Conservation (phyloP, 2,113 vertebrate genomes). For the Corydoras sp. region DNA sequence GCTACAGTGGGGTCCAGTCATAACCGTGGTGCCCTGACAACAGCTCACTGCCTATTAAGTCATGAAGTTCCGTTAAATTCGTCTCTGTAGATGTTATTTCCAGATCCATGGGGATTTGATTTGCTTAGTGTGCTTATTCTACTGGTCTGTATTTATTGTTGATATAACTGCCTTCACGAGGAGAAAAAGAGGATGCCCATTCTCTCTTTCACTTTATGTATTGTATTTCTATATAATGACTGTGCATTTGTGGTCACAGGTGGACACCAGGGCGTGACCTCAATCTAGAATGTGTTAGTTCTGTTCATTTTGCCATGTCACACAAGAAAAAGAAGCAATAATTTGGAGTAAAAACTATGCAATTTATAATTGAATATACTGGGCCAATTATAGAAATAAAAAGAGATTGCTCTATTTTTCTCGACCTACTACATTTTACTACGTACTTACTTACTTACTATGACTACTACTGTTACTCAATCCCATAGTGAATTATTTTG, state of each 20-base stretch:
- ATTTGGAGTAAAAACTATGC: conserved; percentile 87
- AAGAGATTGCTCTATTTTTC: conserved; percentile 85
- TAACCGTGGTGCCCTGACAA: too few relatives aligned
- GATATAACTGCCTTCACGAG: conserved; percentile 63
- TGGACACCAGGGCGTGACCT: conserved; percentile 56
- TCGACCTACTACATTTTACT: conserved; percentile 83
- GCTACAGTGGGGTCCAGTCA: too few relatives aligned
- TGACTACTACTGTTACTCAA: conserved; percentile 50
- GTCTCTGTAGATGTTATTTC: too few relatives aligned
- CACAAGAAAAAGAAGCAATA: conserved; percentile 83
- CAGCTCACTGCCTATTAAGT: too few relatives aligned
- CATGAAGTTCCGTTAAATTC: too few relatives aligned
- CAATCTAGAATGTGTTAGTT: conserved; percentile 67
- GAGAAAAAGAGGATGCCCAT: conserved; percentile 52
- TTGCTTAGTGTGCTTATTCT: conserved; percentile 55
- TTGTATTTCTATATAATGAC: conserved; percentile 58
- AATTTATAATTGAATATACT: conserved; percentile 83
- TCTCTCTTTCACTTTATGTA: conserved; percentile 64
- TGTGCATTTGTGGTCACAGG: conserved; percentile 47
- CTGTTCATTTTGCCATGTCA: conserved; percentile 58
- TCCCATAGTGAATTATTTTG: conserved; percentile 87
- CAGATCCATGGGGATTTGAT: background rate
- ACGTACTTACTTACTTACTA: conserved; percentile 67
- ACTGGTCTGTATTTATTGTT: conserved; percentile 67
- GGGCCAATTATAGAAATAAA: conserved; percentile 82